phyloP scores from a whole-genome alignment of 2,797 vertebrate species.

The Chrosomus eos region DNA sequence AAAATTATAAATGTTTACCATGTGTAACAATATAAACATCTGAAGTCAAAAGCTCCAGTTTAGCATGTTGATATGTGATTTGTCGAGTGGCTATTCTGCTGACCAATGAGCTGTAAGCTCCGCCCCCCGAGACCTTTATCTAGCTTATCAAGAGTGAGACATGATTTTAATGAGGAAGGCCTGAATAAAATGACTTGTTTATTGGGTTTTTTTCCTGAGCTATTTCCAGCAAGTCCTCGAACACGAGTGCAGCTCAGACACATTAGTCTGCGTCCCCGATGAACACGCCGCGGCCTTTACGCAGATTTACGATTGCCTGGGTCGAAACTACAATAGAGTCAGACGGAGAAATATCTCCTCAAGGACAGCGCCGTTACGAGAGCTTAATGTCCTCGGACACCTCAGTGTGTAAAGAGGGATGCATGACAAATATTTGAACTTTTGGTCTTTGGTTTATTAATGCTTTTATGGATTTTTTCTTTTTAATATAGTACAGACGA shows the following conservation, averaged over 20 bases:
- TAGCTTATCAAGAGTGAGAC: constrained; percentile 3
- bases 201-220: constrained; percentile 13
- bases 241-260: constrained; percentile 23
- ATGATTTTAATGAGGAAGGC: constrained; percentile 1
- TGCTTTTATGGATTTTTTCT: not conserved
- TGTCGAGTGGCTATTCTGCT: too few species aligned
- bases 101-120: not conserved
- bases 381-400: not conserved
- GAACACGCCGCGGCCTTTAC: constrained; percentile 39
- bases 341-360: not conserved
- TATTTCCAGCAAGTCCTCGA: constrained; percentile 16
- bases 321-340: constrained; percentile 29
- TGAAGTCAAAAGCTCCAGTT: too few species aligned
- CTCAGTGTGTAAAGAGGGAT: not conserved
- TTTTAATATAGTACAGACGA: constrained; percentile 6
- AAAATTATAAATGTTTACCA: too few species aligned
- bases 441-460: constrained; percentile 30
- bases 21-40: too few species aligned
- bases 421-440: constrained; percentile 8
- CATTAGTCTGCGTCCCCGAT: constrained; percentile 41
- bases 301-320: constrained; percentile 44
- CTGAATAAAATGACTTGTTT: constrained; percentile 36
- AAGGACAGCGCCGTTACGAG: constrained; percentile 17
- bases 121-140: not conserved
- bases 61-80: too few species aligned